A percentile compares a stretch with the other conserved stretches of the same genome.
These are phyloP conservation scores for Drosophila pachea DNA, from an alignment of 1,140 invertebrate species.

Conservation along the genomic window DNA sequence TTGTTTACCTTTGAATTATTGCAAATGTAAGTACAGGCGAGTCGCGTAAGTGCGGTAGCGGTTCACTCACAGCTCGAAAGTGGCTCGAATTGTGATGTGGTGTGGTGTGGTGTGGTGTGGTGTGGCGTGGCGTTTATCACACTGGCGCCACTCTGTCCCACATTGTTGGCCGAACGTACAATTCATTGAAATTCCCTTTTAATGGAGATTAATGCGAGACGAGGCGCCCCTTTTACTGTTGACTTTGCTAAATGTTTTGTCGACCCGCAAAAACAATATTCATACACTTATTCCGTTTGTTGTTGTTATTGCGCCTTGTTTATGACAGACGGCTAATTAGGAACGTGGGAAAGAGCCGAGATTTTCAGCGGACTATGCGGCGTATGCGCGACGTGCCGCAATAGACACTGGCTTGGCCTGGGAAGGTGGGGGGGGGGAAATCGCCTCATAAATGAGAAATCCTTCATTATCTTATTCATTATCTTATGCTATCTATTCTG, in stretches of 20 bases:
- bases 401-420: neutral
- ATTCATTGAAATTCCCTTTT: conserved; percentile 77
- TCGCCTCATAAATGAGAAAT: no score
- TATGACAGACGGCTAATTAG: conserved; percentile 55
- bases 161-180: conserved; percentile 45
- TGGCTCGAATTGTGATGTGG: no score
- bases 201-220: conserved; percentile 73
- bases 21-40: conserved; percentile 39
- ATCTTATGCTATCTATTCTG: no score
- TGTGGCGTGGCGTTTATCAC: neutral
- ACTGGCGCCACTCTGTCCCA: conserved; percentile 60
- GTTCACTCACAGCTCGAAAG: no score
- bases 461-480: no score
- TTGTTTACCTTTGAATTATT: conserved; percentile 53
- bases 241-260: conserved; percentile 74
- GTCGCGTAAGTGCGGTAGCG: conserved; percentile 44
- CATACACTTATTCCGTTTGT: conserved; percentile 44
- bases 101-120: no score
- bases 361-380: conserved; percentile 22
- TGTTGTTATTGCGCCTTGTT: conserved; percentile 33
- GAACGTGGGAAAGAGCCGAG: conserved; percentile 58
- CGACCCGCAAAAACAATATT: conserved; percentile 55
- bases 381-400: conserved; percentile 28
- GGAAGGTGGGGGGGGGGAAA: no score
- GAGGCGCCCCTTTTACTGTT: conserved; percentile 43